Percentiles rank a stretch among this genome's conserved stretches.
Evolutionary conservation across 1,140 invertebrate species (phyloP).

Genomic region (Luehdorfia chinensis): DNA sequence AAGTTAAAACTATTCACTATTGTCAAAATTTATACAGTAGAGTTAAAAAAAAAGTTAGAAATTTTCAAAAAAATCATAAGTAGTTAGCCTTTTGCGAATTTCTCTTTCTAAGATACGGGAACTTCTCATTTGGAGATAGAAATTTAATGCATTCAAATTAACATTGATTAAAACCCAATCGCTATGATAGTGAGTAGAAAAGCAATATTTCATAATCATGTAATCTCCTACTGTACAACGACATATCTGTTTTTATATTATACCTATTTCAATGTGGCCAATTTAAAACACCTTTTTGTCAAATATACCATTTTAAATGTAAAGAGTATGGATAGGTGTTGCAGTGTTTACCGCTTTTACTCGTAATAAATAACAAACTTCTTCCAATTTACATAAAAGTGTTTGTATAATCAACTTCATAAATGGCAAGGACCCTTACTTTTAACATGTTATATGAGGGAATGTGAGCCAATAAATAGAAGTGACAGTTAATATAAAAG

Average conservation of each 20-base stretch:
- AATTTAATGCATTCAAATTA: slow-evolving; percentile 41
- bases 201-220: slow-evolving; percentile 64
- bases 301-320: slow-evolving; percentile 40
- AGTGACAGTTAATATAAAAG: no score
- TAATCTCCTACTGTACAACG: slow-evolving; percentile 51
- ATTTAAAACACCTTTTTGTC: slow-evolving; percentile 46
- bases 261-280: slow-evolving; percentile 45
- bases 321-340: slow-evolving; percentile 19
- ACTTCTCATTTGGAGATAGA: slow-evolving; percentile 40
- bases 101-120: slow-evolving; percentile 29
- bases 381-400: background rate
- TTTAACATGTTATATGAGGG: no score
- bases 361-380: no score
- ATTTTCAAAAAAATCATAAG: slow-evolving; percentile 60
- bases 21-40: slow-evolving; percentile 66
- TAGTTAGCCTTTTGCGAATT: slow-evolving; percentile 48
- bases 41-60: slow-evolving; percentile 43
- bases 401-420: no score
- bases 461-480: no score
- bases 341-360: no score
- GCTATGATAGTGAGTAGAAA: slow-evolving; percentile 64
- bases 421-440: no score
- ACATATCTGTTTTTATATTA: slow-evolving; percentile 72
- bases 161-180: slow-evolving; percentile 45
- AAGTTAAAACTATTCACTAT: slow-evolving; percentile 46